Evolutionary conservation across 2,888 invertebrate genomes (phyloP).

Genomic region (Tenthredo mesomela): DNA sequence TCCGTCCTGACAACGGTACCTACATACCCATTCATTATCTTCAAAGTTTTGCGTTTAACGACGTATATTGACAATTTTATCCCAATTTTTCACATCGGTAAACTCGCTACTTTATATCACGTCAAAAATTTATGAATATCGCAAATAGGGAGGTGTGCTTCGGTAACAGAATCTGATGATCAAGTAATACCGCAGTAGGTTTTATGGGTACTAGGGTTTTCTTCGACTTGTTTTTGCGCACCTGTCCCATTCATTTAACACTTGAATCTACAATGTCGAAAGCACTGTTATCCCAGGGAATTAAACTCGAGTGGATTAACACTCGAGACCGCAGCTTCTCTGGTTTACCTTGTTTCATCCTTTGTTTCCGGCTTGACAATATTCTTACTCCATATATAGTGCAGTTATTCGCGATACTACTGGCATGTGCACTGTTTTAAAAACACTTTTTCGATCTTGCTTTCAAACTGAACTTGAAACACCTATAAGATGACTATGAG

Average conservation of each 20-base stretch:
- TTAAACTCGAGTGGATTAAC: conserved; percentile 62
- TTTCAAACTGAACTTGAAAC: neutral
- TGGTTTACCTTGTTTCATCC: neutral
- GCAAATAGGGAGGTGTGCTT: neutral
- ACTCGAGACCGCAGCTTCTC: neutral
- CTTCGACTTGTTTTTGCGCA: neutral
- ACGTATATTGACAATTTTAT: conserved; percentile 18
- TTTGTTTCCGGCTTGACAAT: neutral
- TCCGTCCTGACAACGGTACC: neutral
- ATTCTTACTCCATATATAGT: neutral
- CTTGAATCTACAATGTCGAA: conserved; percentile 45
- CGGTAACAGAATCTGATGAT: neutral
- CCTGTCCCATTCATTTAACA: conserved; percentile 31
- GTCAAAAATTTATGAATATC: neutral
- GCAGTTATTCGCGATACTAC: neutral
- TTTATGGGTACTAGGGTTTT: neutral
- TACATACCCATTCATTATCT: neutral
- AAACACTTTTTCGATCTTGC: neutral
- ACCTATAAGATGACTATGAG: neutral
- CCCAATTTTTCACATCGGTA: neutral
- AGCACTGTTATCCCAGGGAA: conserved; percentile 55
- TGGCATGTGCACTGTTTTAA: neutral
- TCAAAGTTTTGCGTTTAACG: neutral
- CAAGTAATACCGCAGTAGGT: neutral
- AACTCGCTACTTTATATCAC: neutral